Evolutionary conservation across 1,140 invertebrate species (phyloP).

Genomic region (Drosophila orena): DNA sequence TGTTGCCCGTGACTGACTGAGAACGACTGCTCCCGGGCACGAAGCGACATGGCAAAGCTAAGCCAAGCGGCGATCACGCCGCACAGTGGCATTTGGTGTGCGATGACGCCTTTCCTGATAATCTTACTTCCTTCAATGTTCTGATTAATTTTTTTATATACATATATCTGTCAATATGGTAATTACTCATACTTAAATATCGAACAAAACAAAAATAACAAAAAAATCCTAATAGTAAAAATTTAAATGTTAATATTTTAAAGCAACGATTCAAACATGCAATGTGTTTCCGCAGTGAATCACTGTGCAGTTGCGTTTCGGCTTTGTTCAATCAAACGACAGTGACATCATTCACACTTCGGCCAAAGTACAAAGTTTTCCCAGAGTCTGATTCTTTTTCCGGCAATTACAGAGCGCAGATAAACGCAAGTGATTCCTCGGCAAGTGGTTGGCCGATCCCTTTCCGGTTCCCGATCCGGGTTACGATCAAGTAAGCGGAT

Average conservation of each 20-base stretch:
- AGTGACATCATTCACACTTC: constrained; percentile 53
- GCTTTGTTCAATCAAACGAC: constrained; percentile 34
- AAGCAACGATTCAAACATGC: no score
- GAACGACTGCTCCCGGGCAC: constrained; percentile 3
- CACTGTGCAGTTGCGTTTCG: constrained; percentile 38
- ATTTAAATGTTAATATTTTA: no score
- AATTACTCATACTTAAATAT: no score
- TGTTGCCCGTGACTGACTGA: constrained; percentile 37
- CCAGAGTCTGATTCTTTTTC: background rate
- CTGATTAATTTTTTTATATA: no score
- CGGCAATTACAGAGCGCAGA: constrained; percentile 6
- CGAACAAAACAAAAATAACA: no score
- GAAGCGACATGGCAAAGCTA: background rate
- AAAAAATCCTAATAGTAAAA: no score
- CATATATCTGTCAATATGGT: no score
- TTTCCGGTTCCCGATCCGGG: background rate
- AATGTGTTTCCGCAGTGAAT: background rate
- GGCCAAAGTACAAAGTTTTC: constrained; percentile 40
- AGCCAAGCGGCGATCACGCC: background rate
- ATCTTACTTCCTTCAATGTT: no score
- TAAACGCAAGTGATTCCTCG: constrained; percentile 15
- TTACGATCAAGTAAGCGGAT: background rate
- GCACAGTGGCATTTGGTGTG: constrained; percentile 4
- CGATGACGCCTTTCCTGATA: no score
- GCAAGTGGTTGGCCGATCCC: background rate